Percentiles rank a stretch among this genome's conserved stretches.
phyloP scores from a whole-genome alignment of 2,888 invertebrate species.

The Perizoma flavofasciatum region DNA sequence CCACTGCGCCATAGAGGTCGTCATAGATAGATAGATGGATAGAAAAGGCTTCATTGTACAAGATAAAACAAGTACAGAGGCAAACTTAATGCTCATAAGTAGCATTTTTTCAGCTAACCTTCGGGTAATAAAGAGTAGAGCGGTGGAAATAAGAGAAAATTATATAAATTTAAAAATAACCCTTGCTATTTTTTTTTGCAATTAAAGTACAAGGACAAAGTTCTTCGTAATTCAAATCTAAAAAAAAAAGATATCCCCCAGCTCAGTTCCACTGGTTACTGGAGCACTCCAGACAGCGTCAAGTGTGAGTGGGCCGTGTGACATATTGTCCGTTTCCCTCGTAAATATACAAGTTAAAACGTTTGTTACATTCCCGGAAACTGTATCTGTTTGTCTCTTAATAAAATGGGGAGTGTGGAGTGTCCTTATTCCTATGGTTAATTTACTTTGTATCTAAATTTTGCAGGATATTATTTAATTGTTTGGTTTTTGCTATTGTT shows the following conservation, averaged over 20 bases:
- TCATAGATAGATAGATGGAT: too few species aligned
- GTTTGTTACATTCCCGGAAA: constrained; percentile 39
- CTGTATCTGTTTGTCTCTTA: constrained; percentile 23
- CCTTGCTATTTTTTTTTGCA: too few species aligned
- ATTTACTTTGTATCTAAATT: constrained; percentile 1
- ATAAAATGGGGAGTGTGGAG: constrained; percentile 8
- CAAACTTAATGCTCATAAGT: too few species aligned
- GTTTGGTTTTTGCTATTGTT: background rate
- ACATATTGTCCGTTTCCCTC: constrained; percentile 60
- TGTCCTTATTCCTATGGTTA: constrained; percentile 2
- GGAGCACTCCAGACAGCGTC: constrained; percentile 43
- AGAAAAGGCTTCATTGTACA: too few species aligned
- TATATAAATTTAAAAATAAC: too few species aligned
- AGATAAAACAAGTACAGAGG: too few species aligned
- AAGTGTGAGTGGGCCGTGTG: constrained; percentile 52
- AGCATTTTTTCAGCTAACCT: too few species aligned
- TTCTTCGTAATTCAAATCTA: too few species aligned
- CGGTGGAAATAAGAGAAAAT: too few species aligned
- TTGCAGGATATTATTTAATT: background rate
- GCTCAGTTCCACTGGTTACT: constrained; percentile 47
- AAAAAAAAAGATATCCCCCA: constrained; percentile 15
- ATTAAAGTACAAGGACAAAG: too few species aligned
- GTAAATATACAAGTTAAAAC: constrained; percentile 54
- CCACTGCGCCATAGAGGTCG: too few species aligned
- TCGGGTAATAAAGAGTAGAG: too few species aligned